Percentiles rank a stretch among this genome's conserved stretches.
Conservation (phyloP, 2,113 vertebrate genomes). For the Bubalus kerabau region DNA sequence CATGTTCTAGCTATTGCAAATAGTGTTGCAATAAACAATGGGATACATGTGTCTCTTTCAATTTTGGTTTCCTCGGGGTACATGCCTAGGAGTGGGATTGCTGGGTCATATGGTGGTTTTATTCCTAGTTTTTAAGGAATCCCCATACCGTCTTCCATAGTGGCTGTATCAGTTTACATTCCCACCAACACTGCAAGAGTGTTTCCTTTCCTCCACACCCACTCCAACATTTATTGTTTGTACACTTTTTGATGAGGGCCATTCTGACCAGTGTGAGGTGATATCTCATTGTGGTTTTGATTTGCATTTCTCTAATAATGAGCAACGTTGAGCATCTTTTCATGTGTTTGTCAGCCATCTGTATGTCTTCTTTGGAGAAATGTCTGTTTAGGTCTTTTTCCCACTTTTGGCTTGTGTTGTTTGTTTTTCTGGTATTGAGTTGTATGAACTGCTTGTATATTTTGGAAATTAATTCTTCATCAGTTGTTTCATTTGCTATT, state of each 20-base stretch:
- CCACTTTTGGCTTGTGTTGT: not conserved
- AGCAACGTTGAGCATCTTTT: not conserved
- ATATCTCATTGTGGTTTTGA: not conserved
- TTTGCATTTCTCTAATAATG: not conserved
- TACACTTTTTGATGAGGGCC: not conserved
- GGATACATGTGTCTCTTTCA: not conserved
- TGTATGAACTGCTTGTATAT: not conserved
- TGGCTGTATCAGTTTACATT: not conserved
- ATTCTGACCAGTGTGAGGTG: not conserved
- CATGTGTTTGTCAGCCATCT: not conserved
- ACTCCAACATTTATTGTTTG: not conserved
- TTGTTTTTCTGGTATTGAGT: not conserved
- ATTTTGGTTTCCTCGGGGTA: accelerated
- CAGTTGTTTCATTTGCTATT: not conserved
- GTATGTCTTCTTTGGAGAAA: not conserved
- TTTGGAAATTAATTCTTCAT: not conserved
- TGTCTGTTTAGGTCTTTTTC: not conserved
- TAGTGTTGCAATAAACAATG: not conserved
- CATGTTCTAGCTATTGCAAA: accelerated
- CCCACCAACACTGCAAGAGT: not conserved
- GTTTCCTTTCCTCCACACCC: not conserved
- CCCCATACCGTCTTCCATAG: not conserved
- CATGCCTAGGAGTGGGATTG: not conserved
- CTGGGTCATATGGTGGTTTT: not conserved
- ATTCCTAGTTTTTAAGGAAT: not conserved